Conservation (phyloP, 2,113 vertebrate species). For the Antechinus stuartii region DNA sequence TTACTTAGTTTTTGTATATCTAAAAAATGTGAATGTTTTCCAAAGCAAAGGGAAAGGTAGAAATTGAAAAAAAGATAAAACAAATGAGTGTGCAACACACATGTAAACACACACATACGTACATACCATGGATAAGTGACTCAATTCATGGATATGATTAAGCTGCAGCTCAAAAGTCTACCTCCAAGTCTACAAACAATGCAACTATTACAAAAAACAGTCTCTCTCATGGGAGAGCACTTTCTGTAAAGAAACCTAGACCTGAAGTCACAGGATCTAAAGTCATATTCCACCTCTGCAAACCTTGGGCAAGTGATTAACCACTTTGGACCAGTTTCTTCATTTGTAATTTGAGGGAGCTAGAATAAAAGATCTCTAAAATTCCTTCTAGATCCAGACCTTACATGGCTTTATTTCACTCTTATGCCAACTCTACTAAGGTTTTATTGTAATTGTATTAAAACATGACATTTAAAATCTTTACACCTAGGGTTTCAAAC, state of each 20-base stretch:
- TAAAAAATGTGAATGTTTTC: conserved; percentile 45
- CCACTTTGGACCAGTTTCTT: neutral
- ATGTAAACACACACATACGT: neutral
- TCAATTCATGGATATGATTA: neutral
- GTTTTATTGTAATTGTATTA: neutral
- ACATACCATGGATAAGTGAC: neutral
- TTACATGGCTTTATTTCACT: too few species aligned
- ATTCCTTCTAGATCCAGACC: neutral
- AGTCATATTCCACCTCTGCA: neutral
- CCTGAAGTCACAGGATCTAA: neutral
- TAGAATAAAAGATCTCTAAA: neutral
- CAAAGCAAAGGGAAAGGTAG: conserved; percentile 19
- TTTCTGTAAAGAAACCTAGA: neutral
- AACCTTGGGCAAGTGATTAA: neutral
- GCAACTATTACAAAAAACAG: neutral
- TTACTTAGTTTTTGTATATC: too few species aligned
- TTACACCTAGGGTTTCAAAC: conserved; percentile 18
- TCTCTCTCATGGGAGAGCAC: neutral
- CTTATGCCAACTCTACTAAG: too few species aligned
- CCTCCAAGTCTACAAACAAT: too few species aligned
- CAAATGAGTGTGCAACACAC: neutral
- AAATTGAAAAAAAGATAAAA: neutral
- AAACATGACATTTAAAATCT: neutral
- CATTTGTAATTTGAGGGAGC: neutral
- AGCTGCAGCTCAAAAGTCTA: too few species aligned